Base-by-base conservation (phyloP, 2,113 vertebrate species). In the Columba livia region DNA sequence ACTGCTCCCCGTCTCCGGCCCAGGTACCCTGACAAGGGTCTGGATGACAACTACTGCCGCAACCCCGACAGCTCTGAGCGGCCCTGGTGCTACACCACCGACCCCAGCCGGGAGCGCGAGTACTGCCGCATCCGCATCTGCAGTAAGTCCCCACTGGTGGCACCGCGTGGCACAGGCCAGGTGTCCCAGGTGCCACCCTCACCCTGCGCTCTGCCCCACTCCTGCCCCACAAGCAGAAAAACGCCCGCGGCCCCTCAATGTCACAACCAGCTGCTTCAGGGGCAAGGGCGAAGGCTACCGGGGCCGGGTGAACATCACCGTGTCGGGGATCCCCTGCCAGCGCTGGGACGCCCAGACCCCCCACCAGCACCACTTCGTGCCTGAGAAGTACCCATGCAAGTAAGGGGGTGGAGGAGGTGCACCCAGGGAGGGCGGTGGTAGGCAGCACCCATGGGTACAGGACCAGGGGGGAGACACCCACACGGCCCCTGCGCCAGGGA, bases 11-110 rank as follows among this genome's bases (percentile, higher is more conserved):
- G 0, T 65, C 51, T 96, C 64, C 14, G 36, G n/a, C 34, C 10
- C 90, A 99, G 99, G 96, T 99, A 99, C 91, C 99, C 98, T 0
- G 99, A 99, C 93, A 99, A 99, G 96, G 98, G 98, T 58, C 96
- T 99, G 79, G 98, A 99, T 11, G 99, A 99, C 96, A 99, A 99
- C 97, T 99, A 99, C 92, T 99, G 99, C 90, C 99, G 99, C 71
- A 99, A 99, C 80, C 99, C 99, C 0, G 99, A 99, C 28, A 98
- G 98, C 62, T 99, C 99, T 0, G 99, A 99, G 12, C 96, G 98
- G 58, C 99, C 99, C 67, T 99, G 99, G 99, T 99, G 99, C 96
- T 99, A 99, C 96, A 99, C 99, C 74, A 99, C 97, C 0, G 98
- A 99, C 92, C 97, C 98, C 0, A 24, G 87, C 15, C 88, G 97